A percentile compares a stretch with the other conserved stretches of the same genome.
phyloP scores from a whole-genome alignment of 2,888 invertebrate species.

The Drosophila meridiana region DNA sequence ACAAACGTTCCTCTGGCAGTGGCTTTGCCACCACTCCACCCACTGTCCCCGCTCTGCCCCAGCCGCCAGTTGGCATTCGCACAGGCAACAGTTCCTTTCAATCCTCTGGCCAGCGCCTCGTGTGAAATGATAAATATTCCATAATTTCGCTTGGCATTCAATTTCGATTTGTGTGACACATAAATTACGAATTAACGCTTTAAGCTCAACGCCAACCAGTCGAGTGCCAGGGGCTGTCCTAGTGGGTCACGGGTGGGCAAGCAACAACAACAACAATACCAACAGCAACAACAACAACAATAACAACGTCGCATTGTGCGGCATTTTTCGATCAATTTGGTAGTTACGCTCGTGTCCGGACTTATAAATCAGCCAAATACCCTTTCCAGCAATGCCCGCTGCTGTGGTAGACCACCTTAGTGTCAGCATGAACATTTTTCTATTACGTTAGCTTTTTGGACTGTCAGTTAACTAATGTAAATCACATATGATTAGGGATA shows the following conservation, averaged over 20 bases:
- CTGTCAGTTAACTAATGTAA: conserved; percentile 2
- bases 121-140: conserved; percentile 85
- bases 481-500: background rate
- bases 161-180: conserved; percentile 85
- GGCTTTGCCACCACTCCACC: conserved; percentile 29
- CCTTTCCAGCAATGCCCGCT: background rate
- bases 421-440: conserved; percentile 25
- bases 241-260: conserved; percentile 56
- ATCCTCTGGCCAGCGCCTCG: conserved; percentile 43
- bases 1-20: conserved; percentile 69
- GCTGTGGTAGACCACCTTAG: background rate
- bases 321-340: conserved; percentile 52
- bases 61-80: background rate
- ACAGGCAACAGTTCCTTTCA: conserved; percentile 18
- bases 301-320: conserved; percentile 36
- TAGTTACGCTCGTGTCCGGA: conserved; percentile 28
- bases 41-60: background rate
- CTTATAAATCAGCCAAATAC: conserved; percentile 41
- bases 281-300: conserved; percentile 18
- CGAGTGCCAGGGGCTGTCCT: conserved; percentile 24
- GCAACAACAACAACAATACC: conserved; percentile 35
- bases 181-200: conserved; percentile 86
- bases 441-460: background rate
- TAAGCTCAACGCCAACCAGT: conserved; percentile 76
- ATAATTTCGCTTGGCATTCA: conserved; percentile 85